phyloP scores from a whole-genome alignment of 2,888 invertebrate genomes.

The Drosophila mulleri region DNA sequence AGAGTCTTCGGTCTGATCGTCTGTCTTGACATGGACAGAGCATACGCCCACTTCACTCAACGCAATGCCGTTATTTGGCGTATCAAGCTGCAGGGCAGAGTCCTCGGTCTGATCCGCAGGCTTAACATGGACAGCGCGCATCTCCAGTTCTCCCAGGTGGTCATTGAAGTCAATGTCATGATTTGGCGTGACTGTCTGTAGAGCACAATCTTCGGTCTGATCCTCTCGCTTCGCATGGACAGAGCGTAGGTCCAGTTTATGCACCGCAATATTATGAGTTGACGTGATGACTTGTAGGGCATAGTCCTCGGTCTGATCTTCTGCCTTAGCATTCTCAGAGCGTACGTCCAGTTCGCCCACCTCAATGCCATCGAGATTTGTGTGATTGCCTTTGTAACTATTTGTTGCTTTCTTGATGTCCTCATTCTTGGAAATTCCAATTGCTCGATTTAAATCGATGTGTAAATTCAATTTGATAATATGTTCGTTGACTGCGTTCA shows the following conservation, averaged over 20 bases:
- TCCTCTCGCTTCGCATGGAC: background rate
- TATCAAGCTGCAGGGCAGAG: too few species aligned
- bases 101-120: too few species aligned
- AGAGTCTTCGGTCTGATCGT: background rate
- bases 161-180: conserved; percentile 12
- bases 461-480: conserved; percentile 56
- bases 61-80: conserved; percentile 10
- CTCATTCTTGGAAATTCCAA: background rate
- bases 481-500: conserved; percentile 51
- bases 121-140: too few species aligned
- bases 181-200: too few species aligned
- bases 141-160: too few species aligned
- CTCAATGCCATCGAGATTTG: conserved; percentile 24
- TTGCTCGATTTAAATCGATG: conserved; percentile 43
- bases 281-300: background rate
- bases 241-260: conserved; percentile 9
- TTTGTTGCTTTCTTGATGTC: background rate
- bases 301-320: background rate
- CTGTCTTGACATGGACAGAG: background rate
- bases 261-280: background rate
- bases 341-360: conserved; percentile 29
- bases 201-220: background rate
- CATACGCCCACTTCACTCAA: conserved; percentile 20
- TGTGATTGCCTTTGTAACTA: background rate
- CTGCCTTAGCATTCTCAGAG: too few species aligned